A percentile compares a stretch with the other conserved stretches of the same genome.
These are phyloP conservation scores for Sus cebifrons DNA, from an alignment of 2,797 vertebrate species.

Conservation along the genomic window DNA sequence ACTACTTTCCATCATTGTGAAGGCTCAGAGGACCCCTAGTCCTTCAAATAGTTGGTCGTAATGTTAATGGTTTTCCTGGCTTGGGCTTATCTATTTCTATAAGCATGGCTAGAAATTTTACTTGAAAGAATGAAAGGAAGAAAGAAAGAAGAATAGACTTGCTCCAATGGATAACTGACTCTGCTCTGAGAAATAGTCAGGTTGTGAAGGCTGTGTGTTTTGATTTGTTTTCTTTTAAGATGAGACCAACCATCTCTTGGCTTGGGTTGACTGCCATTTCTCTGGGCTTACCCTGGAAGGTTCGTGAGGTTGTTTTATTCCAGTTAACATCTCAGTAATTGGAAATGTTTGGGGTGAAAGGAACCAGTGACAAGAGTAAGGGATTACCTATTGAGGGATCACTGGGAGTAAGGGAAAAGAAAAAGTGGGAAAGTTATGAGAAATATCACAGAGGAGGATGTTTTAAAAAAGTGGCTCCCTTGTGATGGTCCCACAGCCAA, in stretches of 20 bases:
- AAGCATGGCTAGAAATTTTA: constrained; percentile 31
- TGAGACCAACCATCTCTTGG: constrained; percentile 46
- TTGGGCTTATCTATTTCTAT: not conserved
- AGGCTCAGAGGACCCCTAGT: not conserved
- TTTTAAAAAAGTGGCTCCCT: constrained; percentile 20
- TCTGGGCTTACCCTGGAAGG: constrained; percentile 16
- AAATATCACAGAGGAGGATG: not conserved
- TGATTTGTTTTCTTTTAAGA: constrained; percentile 64
- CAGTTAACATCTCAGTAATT: constrained; percentile 46
- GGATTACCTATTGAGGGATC: constrained; percentile 22
- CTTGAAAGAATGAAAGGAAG: not conserved
- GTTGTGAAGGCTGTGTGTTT: not conserved
- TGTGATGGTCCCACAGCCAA: not conserved
- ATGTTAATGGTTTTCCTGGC: constrained; percentile 27
- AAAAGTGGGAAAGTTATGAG: not conserved
- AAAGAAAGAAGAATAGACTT: not conserved
- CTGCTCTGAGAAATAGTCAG: constrained; percentile 43
- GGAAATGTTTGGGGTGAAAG: constrained; percentile 46
- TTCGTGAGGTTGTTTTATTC: constrained; percentile 53
- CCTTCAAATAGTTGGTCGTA: not conserved
- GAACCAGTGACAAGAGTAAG: constrained; percentile 10
- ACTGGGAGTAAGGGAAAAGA: not conserved
- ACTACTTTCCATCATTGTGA: not conserved
- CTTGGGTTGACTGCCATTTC: constrained; percentile 38
- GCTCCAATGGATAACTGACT: constrained; percentile 15